Conservation (phyloP, 2,888 invertebrate genomes). For the Halictus quadricinctus region DNA sequence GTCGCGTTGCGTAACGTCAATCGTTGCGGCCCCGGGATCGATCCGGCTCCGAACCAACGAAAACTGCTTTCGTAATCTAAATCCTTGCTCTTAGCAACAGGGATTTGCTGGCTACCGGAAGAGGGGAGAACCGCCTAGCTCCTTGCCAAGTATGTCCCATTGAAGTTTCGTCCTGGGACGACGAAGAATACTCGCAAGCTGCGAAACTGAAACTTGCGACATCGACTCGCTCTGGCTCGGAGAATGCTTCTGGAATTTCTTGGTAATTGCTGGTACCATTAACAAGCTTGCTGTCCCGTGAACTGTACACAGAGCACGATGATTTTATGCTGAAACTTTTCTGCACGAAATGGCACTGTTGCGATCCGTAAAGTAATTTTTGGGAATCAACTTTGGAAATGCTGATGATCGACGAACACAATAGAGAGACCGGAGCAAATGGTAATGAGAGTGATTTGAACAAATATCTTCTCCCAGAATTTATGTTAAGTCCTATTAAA, state of each 20-base stretch:
- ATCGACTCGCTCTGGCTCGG: neutral
- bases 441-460: no score
- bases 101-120: slow-evolving; percentile 8
- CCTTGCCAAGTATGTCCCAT: slow-evolving; percentile 6
- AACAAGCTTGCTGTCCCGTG: neutral
- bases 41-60: slow-evolving; percentile 37
- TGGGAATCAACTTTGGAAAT: neutral
- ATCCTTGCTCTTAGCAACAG: slow-evolving; percentile 47
- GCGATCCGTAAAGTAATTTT: neutral
- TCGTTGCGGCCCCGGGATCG: slow-evolving; percentile 41
- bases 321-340: neutral
- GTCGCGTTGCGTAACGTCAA: slow-evolving; percentile 54
- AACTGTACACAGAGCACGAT: neutral
- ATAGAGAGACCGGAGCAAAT: neutral
- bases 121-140: neutral
- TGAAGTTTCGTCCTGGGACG: neutral
- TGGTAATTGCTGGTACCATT: neutral
- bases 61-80: slow-evolving; percentile 56
- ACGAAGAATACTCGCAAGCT: neutral
- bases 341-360: neutral
- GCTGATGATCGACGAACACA: neutral
- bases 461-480: no score
- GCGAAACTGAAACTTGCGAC: slow-evolving; percentile 1
- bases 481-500: no score
- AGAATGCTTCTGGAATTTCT: neutral